Evolutionary conservation across 2,888 invertebrate genomes (phyloP), one percentile per base, ranked within the genome.

Genomic region (Hoplodrina blanda): DNA sequence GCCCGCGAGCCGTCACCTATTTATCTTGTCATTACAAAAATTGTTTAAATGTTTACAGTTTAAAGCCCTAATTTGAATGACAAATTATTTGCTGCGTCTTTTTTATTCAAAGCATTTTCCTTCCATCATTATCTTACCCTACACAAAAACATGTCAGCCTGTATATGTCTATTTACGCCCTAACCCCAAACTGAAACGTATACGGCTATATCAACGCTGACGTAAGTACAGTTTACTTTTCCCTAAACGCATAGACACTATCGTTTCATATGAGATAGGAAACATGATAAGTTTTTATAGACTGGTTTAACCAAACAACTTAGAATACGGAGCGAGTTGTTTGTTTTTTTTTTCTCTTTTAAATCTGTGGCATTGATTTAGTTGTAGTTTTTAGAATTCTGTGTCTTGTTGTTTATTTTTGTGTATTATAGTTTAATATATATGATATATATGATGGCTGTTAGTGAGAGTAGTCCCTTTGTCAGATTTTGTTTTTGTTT

Each of bases 141-240:
- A 56, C 49, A 50, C n/a, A 30, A 55, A 20, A 55, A 54, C 10
- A 52, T 19, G 6, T 33, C 83, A 69, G 15, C 66, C 76, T 75
- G 41, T 41, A 61, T 84, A 78, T 68, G 33, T 53, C 50, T 83
- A 59, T 85, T 85, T 84, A 69, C 77, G 0, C 66, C n/a, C 53
- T 67, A 63, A 80, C 76, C 78, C 75, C 69, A 52, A 69, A 78
- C 69, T 73, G 73, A 79, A 85, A 85, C 73, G 78, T 82, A 79
- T 82, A 83, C 69, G 81, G 84, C 84, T 86, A 79, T 84, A 82
- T 82, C 76, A 78, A 65, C 62, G 80, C 84, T 85, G 87, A 87
- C 86, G 84, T 82, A 80, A 83, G 78, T 80, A 82, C 72, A 80
- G 73, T 76, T 75, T 77, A 76, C 76, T 83, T 78, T 70, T 74